A percentile compares a stretch with the other conserved stretches of the same genome.
phyloP scores from a whole-genome alignment of 2,888 invertebrate genomes.

The Torymus tubicola region DNA sequence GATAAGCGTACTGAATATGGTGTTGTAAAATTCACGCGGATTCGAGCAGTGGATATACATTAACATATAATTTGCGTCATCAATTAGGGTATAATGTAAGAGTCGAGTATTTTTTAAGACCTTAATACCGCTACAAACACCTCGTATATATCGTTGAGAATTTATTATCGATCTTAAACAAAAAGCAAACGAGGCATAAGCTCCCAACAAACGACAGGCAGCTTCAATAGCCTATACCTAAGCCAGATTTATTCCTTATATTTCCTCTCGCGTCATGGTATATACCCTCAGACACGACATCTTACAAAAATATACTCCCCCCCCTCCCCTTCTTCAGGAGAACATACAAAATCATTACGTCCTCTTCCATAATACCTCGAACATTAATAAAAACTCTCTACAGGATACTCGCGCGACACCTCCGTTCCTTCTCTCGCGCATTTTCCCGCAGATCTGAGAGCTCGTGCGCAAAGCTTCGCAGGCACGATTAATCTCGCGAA shows the following conservation, averaged over 20 bases:
- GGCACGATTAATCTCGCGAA: constrained; percentile 53
- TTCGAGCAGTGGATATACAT: too few relatives aligned
- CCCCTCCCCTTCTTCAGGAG: not conserved
- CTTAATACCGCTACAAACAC: too few relatives aligned
- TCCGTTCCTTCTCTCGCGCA: not conserved
- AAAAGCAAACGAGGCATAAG: not conserved
- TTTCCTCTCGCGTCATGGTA: not conserved
- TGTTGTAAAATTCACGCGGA: too few relatives aligned
- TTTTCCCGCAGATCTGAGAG: not conserved
- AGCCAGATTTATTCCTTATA: constrained; percentile 12
- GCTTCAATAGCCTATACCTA: not conserved
- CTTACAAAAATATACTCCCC: not conserved
- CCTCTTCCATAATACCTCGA: constrained; percentile 1
- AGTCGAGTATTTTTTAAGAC: too few relatives aligned
- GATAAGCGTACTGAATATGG: too few relatives aligned
- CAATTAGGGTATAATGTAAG: too few relatives aligned
- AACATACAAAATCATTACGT: constrained; percentile 20
- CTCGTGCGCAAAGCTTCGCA: not conserved
- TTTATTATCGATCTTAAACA: not conserved
- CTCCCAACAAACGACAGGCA: not conserved
- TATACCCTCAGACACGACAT: too few relatives aligned
- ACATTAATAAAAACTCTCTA: constrained; percentile 28
- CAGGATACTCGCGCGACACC: not conserved
- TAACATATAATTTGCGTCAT: too few relatives aligned
- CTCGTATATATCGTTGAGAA: too few relatives aligned